These are phyloP conservation scores for Hoplias malabaricus DNA, from an alignment of 2,113 vertebrate genomes.

Conservation along the genomic window DNA sequence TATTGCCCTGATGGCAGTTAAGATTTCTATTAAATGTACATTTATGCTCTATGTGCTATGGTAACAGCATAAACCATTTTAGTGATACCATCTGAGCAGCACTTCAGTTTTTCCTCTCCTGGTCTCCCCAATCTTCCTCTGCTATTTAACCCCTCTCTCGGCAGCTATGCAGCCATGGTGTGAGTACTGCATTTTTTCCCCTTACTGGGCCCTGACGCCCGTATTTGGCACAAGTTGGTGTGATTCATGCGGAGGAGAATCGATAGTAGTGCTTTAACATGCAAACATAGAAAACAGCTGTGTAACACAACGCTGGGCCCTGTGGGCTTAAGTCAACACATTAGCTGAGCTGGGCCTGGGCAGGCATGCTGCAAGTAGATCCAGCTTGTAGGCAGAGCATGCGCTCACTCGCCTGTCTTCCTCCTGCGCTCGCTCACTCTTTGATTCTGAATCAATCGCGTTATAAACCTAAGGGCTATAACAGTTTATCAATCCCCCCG, in stretches of 20 bases:
- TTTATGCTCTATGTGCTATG: slow-evolving; percentile 57
- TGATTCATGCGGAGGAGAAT: slow-evolving; percentile 52
- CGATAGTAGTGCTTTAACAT: slow-evolving; percentile 49
- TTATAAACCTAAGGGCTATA: background rate
- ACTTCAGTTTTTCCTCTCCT: slow-evolving; percentile 62
- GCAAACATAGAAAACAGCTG: slow-evolving; percentile 58
- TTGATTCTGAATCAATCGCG: background rate
- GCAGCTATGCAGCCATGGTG: slow-evolving; percentile 18
- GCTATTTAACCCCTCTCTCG: slow-evolving; percentile 24
- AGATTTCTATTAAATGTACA: slow-evolving; percentile 61
- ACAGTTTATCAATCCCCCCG: background rate
- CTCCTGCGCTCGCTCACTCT: background rate
- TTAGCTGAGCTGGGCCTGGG: slow-evolving; percentile 63
- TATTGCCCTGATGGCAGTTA: slow-evolving; percentile 54
- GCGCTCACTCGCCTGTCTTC: slow-evolving; percentile 12
- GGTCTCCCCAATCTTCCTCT: slow-evolving; percentile 2
- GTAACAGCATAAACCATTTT: slow-evolving; percentile 62
- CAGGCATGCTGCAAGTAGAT: slow-evolving; percentile 36
- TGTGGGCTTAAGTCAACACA: slow-evolving; percentile 71
- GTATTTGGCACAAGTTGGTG: slow-evolving; percentile 38
- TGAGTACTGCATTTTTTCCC: slow-evolving; percentile 49
- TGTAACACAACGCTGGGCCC: slow-evolving; percentile 59
- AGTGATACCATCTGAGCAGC: slow-evolving; percentile 62
- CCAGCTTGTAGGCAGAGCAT: slow-evolving; percentile 41
- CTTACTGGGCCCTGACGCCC: slow-evolving; percentile 28